These are phyloP conservation scores for Corythoichthys intestinalis DNA, from an alignment of 2,113 vertebrate species.

Conservation along the genomic window DNA sequence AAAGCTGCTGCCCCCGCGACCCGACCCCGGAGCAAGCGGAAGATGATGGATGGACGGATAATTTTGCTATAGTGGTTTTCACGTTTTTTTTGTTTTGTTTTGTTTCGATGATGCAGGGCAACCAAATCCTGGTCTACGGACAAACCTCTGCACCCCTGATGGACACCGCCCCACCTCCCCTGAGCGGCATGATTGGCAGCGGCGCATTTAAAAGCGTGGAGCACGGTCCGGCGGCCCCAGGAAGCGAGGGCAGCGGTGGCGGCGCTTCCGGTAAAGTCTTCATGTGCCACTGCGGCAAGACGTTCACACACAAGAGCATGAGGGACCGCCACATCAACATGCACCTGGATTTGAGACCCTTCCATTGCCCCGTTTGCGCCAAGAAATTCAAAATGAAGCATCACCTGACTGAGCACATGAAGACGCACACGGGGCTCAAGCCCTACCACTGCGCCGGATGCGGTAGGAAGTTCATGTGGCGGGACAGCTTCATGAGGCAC, in stretches of 20 bases:
- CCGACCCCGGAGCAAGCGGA: too few relatives aligned
- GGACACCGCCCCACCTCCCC: conserved; percentile 43
- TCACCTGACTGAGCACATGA: conserved; percentile 94
- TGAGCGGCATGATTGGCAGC: conserved; percentile 56
- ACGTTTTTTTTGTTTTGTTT: too few relatives aligned
- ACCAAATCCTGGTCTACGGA: conserved; percentile 80
- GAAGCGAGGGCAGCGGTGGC: conserved; percentile 19
- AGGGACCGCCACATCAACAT: conserved; percentile 91
- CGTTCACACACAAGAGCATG: conserved; percentile 92
- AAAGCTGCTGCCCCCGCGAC: too few relatives aligned
- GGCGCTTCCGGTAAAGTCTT: conserved; percentile 79
- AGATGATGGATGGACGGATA: too few relatives aligned
- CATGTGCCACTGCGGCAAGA: conserved; percentile 91
- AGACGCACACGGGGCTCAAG: conserved; percentile 90
- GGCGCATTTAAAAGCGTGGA: conserved; percentile 62
- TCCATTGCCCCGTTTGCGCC: conserved; percentile 86
- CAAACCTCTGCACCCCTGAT: conserved; percentile 53
- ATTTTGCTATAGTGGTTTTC: too few relatives aligned
- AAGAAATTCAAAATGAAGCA: conserved; percentile 98
- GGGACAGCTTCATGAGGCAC: conserved; percentile 91
- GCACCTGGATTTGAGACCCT: conserved; percentile 91
- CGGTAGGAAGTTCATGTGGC: conserved; percentile 93
- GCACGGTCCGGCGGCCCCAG: conserved; percentile 66
- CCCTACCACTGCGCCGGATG: conserved; percentile 86
- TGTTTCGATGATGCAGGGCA: conserved; percentile 57